Percentiles rank a stretch among this genome's conserved stretches.
Evolutionary conservation across 37 sponge, comb jelly and placozoan genomes (phyloP).

Genomic region (Chondrilla cf. caribensis): DNA sequence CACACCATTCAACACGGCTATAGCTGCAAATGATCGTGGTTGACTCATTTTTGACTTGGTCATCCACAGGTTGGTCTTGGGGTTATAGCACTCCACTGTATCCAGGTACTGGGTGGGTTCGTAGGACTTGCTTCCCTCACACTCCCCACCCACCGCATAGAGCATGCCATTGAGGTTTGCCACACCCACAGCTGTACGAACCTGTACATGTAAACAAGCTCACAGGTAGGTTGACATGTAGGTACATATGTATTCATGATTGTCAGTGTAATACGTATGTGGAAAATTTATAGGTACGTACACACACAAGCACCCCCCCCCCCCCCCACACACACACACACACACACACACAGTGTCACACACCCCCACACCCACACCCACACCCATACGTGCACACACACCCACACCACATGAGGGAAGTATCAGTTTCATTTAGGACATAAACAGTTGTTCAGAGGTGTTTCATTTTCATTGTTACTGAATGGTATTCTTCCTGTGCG

Average conservation of each 20-base stretch:
- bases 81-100: slow-evolving; percentile 77
- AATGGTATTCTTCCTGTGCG: too few species aligned
- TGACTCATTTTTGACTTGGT: slow-evolving; percentile 61
- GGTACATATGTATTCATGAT: too few species aligned
- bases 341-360: not conserved
- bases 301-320: not conserved
- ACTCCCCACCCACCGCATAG: slow-evolving; percentile 90
- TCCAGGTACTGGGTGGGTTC: slow-evolving; percentile 85
- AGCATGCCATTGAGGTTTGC: slow-evolving; percentile 68
- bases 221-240: too few species aligned
- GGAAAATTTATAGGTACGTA: too few species aligned
- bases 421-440: not conserved
- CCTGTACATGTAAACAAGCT: not conserved
- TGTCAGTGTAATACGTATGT: too few species aligned
- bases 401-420: too few species aligned
- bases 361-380: not conserved
- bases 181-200: slow-evolving; percentile 81
- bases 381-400: not conserved
- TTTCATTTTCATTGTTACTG: too few species aligned
- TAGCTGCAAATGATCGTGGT: slow-evolving; percentile 78
- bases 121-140: slow-evolving; percentile 67
- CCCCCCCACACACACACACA: not conserved
- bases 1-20: slow-evolving; percentile 63
- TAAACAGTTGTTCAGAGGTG: not conserved
- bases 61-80: slow-evolving; percentile 70